Conservation (phyloP, 2,113 vertebrate genomes). For the Echinops telfairi region DNA sequence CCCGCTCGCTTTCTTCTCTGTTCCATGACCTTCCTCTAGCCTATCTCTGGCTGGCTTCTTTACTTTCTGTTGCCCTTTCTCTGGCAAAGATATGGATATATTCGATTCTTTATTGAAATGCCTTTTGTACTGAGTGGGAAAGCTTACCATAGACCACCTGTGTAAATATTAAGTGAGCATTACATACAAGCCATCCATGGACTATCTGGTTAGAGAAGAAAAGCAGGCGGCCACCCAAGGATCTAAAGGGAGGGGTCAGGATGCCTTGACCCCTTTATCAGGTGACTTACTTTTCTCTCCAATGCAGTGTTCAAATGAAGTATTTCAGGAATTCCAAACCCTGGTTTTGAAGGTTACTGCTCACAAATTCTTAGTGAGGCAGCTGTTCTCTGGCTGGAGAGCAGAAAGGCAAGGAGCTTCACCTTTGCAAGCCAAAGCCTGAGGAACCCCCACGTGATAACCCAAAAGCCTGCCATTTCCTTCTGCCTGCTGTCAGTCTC, state of each 20-base stretch:
- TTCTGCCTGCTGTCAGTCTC: conserved; percentile 21
- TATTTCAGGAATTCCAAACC: conserved; percentile 33
- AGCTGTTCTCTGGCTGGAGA: background rate
- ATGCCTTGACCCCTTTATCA: background rate
- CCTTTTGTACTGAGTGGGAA: background rate
- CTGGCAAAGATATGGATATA: background rate
- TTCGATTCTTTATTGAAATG: background rate
- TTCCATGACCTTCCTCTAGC: background rate
- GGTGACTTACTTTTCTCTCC: background rate
- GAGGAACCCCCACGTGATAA: background rate
- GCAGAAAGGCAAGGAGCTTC: background rate
- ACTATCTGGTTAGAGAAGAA: no score
- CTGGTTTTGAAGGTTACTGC: background rate
- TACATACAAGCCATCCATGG: no score
- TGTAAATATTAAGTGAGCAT: background rate
- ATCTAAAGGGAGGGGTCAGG: background rate
- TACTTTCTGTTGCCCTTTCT: conserved; percentile 6
- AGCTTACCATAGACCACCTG: background rate
- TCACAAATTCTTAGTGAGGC: conserved; percentile 8
- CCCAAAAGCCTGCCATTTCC: background rate
- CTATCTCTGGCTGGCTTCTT: conserved; percentile 10
- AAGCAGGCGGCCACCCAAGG: background rate
- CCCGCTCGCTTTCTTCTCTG: background rate
- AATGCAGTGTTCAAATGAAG: background rate
- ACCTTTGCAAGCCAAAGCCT: background rate